These are phyloP conservation scores for Hemibagrus wyckioides DNA, from an alignment of 2,113 vertebrate genomes.

Conservation along the genomic window DNA sequence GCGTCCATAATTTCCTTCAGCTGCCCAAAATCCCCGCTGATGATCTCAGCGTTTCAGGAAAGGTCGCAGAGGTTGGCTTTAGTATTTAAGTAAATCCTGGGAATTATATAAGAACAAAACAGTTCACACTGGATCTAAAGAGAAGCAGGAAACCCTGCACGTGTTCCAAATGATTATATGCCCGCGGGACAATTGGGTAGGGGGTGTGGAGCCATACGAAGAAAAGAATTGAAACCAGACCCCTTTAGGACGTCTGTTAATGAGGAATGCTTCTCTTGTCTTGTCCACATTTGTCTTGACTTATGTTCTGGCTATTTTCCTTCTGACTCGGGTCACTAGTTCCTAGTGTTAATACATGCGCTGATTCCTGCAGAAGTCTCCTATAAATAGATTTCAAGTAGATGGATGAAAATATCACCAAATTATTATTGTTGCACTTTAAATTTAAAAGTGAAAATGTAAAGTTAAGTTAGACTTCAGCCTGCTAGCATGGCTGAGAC, in stretches of 20 bases:
- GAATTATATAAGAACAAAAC: constrained; percentile 21
- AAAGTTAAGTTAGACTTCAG: constrained; percentile 41
- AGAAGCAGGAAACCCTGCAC: constrained; percentile 21
- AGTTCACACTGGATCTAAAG: constrained; percentile 5
- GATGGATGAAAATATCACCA: not conserved
- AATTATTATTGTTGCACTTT: not conserved
- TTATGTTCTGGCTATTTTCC: not conserved
- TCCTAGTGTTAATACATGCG: not conserved
- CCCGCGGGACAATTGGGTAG: constrained; percentile 1
- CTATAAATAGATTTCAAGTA: not conserved
- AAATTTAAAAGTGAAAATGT: not conserved
- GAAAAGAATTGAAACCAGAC: constrained; percentile 30
- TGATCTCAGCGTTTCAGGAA: not conserved
- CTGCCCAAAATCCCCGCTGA: constrained; percentile 14
- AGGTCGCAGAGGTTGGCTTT: not conserved
- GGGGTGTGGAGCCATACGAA: constrained; percentile 1
- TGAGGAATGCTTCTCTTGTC: constrained; percentile 34
- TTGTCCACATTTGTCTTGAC: constrained; percentile 47
- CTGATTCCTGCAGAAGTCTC: constrained; percentile 12
- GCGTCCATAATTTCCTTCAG: constrained; percentile 6
- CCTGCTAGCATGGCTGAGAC: constrained; percentile 50
- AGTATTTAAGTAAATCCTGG: constrained; percentile 19
- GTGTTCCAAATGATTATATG: constrained; percentile 23
- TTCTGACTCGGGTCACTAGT: constrained; percentile 2
- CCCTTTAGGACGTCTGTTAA: constrained; percentile 36